Evolutionary conservation across 2,888 invertebrate genomes (phyloP), one percentile per base, ranked within the genome.

Genomic region (Rhodophaea formosa): DNA sequence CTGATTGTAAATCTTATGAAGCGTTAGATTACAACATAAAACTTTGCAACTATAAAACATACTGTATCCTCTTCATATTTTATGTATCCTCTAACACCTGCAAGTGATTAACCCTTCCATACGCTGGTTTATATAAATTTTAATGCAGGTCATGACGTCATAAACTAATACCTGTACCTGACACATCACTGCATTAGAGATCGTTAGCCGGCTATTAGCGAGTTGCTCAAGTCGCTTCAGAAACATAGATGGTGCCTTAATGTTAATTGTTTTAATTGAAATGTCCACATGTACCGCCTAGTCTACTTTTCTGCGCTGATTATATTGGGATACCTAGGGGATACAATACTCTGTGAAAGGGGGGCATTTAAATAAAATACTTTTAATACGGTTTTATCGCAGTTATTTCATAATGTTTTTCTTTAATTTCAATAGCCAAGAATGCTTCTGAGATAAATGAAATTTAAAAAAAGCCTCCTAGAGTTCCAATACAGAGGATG

Each of bases 201-300:
- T 35, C n/a, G 35, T 51, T 51, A 51, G 29, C 17, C 1, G 5
- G 1, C 29, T 10, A 42, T 53, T 53, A 53, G 42, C 42, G 12
- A 7, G 42, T 53, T 42, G 57, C 53, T 15, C 56, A 61, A 58
- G 59, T 47, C 59, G 17, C 49, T 61, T 42, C 45, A 15, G 56
- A 39, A 60, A 58, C 52, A 16, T 16, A 47, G 55, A 60, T 67
- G 23, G 65, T 63, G 63, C 62, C 35, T 49, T 51, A 44, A 12
- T 55, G 68, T 58, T 69, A 74, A 74, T 64, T 65, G 49, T 17
- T 39, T 47, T 61, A 62, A 65, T 62, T 60, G 53, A 62, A 59
- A 59, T 57, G 51, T 46, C 47, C 47, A 39, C 17, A 57, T 56
- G 49, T 47, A 12, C 23, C 5, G 5, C 51, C 43, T 42, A 44